A percentile compares a stretch with the other conserved stretches of the same genome.
These are phyloP conservation scores for Danio kyathit DNA, from an alignment of 2,797 vertebrate genomes.

Conservation along the genomic window DNA sequence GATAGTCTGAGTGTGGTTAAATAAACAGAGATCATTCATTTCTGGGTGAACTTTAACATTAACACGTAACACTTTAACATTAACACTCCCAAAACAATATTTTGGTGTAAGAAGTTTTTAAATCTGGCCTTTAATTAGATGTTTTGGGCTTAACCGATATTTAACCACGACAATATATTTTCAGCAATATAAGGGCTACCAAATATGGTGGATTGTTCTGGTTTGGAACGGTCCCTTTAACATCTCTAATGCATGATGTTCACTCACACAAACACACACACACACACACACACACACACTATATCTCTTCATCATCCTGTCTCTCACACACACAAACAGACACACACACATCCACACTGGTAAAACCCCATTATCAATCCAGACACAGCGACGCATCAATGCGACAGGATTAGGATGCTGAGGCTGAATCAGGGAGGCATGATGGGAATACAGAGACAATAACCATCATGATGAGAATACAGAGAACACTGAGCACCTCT, in stretches of 20 bases:
- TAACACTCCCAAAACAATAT: too few relatives aligned
- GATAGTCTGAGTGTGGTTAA: too few relatives aligned
- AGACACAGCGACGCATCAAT: conserved; percentile 36
- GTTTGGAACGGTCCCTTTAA: background rate
- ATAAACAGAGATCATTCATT: too few relatives aligned
- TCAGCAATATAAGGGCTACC: too few relatives aligned
- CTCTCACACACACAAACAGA: conserved; percentile 2
- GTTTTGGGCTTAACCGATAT: too few relatives aligned
- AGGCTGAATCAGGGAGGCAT: conserved; percentile 37
- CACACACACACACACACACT: background rate
- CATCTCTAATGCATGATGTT: background rate
- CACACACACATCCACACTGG: background rate
- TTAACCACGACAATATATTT: too few relatives aligned
- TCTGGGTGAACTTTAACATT: too few relatives aligned
- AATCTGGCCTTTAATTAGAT: too few relatives aligned
- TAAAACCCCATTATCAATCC: conserved; percentile 21
- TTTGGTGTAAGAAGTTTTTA: too few relatives aligned
- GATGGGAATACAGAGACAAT: conserved; percentile 42
- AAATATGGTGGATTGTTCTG: too few relatives aligned
- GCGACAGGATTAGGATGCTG: conserved; percentile 46
- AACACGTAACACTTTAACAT: too few relatives aligned
- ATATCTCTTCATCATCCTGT: background rate
- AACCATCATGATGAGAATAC: conserved; percentile 22
- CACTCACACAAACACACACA: background rate
- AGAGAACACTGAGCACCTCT: conserved; percentile 18